Percentiles rank a stretch among this genome's conserved stretches.
These are phyloP conservation scores for Sarcophaga subvicina DNA, from an alignment of 2,888 invertebrate species.

Conservation along the genomic window DNA sequence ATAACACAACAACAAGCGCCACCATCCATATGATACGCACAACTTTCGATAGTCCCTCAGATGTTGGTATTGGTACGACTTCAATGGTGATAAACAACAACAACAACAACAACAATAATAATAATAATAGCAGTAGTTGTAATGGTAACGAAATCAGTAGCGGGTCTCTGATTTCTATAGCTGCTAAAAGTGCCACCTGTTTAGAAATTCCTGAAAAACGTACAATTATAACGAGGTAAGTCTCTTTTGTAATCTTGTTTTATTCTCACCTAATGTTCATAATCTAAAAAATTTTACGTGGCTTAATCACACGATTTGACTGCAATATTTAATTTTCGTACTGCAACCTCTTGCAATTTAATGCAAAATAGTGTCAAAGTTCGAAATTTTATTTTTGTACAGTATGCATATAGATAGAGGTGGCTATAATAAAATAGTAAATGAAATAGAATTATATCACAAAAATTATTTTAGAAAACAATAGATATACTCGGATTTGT, in stretches of 20 bases:
- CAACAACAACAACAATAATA: constrained; percentile 33
- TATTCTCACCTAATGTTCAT: too few relatives aligned
- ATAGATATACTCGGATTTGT: too few relatives aligned
- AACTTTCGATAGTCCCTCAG: constrained; percentile 60
- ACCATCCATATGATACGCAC: constrained; percentile 65
- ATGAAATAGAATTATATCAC: too few relatives aligned
- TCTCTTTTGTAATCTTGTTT: background rate
- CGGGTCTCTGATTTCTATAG: constrained; percentile 71
- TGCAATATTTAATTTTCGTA: too few relatives aligned
- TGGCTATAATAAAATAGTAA: too few relatives aligned
- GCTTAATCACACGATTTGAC: too few relatives aligned
- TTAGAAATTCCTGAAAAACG: constrained; percentile 76
- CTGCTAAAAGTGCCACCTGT: constrained; percentile 66
- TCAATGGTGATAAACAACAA: constrained; percentile 30
- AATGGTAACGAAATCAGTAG: constrained; percentile 73
- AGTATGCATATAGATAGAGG: too few relatives aligned
- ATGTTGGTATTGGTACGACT: constrained; percentile 52
- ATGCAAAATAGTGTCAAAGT: too few relatives aligned
- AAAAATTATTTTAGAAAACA: too few relatives aligned
- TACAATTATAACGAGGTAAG: constrained; percentile 75
- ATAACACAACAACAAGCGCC: constrained; percentile 41
- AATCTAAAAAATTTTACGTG: too few relatives aligned
- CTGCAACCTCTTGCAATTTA: too few relatives aligned
- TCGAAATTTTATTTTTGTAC: too few relatives aligned
- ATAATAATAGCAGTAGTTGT: constrained; percentile 7